Evolutionary conservation across 2,113 vertebrate genomes (phyloP).

Genomic region (Hyperopisus bebe): DNA sequence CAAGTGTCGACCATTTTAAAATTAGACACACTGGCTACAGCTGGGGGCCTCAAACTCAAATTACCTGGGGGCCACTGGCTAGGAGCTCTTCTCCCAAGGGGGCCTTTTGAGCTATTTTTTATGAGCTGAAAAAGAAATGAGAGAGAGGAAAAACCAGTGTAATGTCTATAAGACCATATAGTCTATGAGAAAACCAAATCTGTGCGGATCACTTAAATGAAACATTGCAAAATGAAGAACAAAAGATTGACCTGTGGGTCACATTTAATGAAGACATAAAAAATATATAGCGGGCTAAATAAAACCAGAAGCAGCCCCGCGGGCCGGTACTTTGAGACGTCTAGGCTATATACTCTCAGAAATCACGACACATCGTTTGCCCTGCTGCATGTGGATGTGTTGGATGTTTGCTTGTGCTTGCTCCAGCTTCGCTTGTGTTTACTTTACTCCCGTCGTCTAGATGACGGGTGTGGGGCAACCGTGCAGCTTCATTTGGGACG

Average conservation of each 20-base stretch:
- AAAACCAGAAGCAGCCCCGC: not conserved
- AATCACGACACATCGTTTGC: not conserved
- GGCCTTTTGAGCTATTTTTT: not conserved
- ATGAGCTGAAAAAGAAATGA: not conserved
- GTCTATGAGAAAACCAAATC: not conserved
- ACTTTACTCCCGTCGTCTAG: not conserved
- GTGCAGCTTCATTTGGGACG: not conserved
- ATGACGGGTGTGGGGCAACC: not conserved
- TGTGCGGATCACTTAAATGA: not conserved
- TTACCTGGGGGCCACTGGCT: not conserved
- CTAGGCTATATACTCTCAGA: not conserved
- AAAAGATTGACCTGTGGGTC: not conserved
- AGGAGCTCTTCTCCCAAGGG: not conserved
- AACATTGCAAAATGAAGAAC: not conserved
- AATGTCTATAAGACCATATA: not conserved
- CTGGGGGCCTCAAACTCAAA: not conserved
- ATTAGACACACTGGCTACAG: not conserved
- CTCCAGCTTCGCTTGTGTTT: not conserved
- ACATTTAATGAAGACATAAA: not conserved
- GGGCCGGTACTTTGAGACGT: not conserved
- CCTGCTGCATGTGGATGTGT: not conserved
- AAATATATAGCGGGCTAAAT: not conserved
- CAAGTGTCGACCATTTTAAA: not conserved
- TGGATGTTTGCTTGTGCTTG: not conserved
- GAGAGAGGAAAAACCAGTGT: not conserved